phyloP scores from a whole-genome alignment of 2,113 vertebrate species.

The Manacus vitellinus region DNA sequence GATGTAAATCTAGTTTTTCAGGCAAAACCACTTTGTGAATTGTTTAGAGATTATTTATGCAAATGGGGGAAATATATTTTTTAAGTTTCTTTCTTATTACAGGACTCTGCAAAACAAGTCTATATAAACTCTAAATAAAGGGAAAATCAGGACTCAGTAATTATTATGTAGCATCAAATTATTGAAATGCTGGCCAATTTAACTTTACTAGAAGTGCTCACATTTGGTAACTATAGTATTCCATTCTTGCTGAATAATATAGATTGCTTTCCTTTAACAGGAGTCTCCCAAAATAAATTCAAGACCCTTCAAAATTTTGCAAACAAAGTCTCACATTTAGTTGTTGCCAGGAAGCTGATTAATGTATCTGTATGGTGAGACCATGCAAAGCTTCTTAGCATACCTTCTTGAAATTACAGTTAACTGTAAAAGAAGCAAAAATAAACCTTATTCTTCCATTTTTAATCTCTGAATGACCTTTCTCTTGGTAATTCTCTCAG shows the following conservation, averaged over 20 bases:
- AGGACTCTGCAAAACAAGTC: neutral
- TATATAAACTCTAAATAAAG: neutral
- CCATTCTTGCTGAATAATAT: neutral
- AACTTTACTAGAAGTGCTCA: neutral
- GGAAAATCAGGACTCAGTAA: neutral
- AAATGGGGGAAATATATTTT: neutral
- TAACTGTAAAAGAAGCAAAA: neutral
- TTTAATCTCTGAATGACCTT: neutral
- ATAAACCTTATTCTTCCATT: neutral
- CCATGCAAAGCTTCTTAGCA: neutral
- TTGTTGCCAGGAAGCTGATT: neutral
- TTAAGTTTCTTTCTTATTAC: neutral
- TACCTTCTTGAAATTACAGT: neutral
- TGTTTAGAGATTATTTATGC: neutral
- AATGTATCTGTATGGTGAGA: neutral
- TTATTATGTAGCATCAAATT: neutral
- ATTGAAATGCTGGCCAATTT: neutral
- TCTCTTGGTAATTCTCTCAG: neutral
- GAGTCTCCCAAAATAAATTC: neutral
- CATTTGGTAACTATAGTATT: neutral
- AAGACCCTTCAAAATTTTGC: neutral
- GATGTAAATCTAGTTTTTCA: neutral
- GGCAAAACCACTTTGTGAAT: neutral
- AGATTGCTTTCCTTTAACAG: neutral
- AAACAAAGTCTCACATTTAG: neutral